A percentile compares a stretch with the other conserved stretches of the same genome.
These are phyloP conservation scores for Porites lutea DNA, from an alignment of 64 coral and sea anemone species.

Conservation along the genomic window DNA sequence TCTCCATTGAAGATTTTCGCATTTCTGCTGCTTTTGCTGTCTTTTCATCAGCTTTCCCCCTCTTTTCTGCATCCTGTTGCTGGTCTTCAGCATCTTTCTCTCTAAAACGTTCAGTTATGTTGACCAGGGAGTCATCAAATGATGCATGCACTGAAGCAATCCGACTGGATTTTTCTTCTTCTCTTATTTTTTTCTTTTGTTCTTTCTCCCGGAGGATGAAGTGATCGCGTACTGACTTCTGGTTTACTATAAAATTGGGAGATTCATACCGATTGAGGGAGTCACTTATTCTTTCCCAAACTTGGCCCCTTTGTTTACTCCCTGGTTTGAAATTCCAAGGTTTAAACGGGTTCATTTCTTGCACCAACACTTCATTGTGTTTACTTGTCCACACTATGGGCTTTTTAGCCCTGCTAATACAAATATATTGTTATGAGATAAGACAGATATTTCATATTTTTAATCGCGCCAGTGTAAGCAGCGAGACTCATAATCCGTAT, in stretches of 20 bases:
- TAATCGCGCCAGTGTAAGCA: too few species aligned
- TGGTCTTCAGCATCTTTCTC: constrained; percentile 30
- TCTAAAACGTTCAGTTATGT: constrained; percentile 35
- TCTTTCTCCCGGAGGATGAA: constrained; percentile 29
- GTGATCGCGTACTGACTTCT: constrained; percentile 39
- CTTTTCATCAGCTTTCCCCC: background rate
- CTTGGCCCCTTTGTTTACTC: too few species aligned
- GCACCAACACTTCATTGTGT: constrained; percentile 31
- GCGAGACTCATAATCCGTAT: too few species aligned
- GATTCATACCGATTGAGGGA: constrained; percentile 17
- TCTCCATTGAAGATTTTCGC: constrained; percentile 59
- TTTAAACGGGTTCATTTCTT: constrained; percentile 33
- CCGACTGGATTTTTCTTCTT: constrained; percentile 20
- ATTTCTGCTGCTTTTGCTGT: constrained; percentile 53
- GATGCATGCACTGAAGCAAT: constrained; percentile 9
- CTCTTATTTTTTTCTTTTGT: constrained; percentile 26
- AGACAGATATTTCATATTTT: too few species aligned
- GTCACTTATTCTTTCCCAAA: too few species aligned
- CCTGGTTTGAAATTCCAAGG: background rate
- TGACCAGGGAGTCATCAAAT: constrained; percentile 14
- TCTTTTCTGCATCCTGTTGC: background rate
- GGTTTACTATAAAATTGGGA: constrained; percentile 23
- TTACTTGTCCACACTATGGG: constrained; percentile 46
- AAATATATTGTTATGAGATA: too few species aligned
- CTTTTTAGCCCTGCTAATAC: too few species aligned